Conservation (phyloP, 2,113 vertebrate genomes). For the Phrynocephalus versicolor region DNA sequence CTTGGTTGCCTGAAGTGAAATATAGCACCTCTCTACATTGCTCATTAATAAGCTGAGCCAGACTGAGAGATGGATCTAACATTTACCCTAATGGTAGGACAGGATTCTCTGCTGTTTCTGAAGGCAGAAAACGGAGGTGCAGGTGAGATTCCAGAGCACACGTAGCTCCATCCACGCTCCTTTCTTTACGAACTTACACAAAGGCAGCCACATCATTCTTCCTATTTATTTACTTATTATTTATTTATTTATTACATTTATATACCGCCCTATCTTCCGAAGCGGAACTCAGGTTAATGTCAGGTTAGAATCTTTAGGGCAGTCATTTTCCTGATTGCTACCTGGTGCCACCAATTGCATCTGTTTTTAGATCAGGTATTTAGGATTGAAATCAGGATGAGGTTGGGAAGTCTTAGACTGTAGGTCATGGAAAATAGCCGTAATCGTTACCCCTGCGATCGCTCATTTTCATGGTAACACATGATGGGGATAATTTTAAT, state of each 20-base stretch:
- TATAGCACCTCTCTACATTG: too few species aligned
- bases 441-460: background rate
- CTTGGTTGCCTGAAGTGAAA: too few species aligned
- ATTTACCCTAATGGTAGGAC: background rate
- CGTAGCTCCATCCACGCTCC: too few species aligned
- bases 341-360: background rate
- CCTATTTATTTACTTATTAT: too few species aligned
- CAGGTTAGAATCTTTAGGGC: too few species aligned
- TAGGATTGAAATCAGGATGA: background rate
- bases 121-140: background rate
- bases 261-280: too few species aligned
- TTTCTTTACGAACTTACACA: too few species aligned
- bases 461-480: conserved; percentile 36
- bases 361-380: background rate
- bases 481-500: conserved; percentile 34
- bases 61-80: background rate
- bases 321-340: background rate
- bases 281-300: too few species aligned
- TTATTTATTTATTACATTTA: too few species aligned
- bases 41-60: background rate
- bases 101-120: background rate
- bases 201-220: too few species aligned
- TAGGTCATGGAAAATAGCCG: conserved; percentile 39
- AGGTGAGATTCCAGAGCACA: background rate
- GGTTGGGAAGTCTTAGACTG: conserved; percentile 13